Evolutionary conservation across 2,888 invertebrate genomes (phyloP), one percentile per base, ranked within the genome.

Genomic region (Drosophila greeni): DNA sequence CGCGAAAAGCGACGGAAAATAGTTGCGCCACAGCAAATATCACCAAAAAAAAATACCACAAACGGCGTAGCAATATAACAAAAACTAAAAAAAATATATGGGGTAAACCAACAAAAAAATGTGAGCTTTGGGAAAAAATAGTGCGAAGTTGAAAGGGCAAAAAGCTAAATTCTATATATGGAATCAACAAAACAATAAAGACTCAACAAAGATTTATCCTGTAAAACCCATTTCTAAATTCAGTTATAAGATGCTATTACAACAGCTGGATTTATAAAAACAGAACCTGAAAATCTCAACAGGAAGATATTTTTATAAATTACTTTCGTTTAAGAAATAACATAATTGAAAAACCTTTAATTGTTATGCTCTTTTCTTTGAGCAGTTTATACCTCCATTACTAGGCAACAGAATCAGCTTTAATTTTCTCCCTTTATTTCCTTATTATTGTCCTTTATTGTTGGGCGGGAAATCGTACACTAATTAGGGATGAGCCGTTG

Each of bases 31-130:
- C 66, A 74, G 70, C 82, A 76, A 79, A 79, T 74, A 79, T 84
- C 74, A 79, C 74, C 65, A 64, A 29, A 70, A 78, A 83, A 61
- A 83, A 61, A 61, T 73, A 78, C 84, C 82, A 65, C 84, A 82
- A 82, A 67, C 80, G 60, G 67, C 67, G 54, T 61, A 66, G 81
- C 72, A 79, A 82, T 82, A 73, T 73, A 84, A 73, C 67, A 66
- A 75, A 76, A 79, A 39, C 48, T 61, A 53, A 47, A 60, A 62
- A 79, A 67, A 47, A 2, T 49, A 11, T 29, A 6, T 3, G 24
- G 24, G n/a, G 8, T 18, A 29, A 45, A 18, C 31, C 20, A 37
- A 48, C 20, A 37, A 52, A 29, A 23, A 20, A 26, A 20, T 49
- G 24, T 49, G 26, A 6, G 14, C 14, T 26, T 26, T 11, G 23